Evolutionary conservation across 2,113 vertebrate species (phyloP), one percentile per base, ranked within the genome.

Genomic region (Sorex fumeus): DNA sequence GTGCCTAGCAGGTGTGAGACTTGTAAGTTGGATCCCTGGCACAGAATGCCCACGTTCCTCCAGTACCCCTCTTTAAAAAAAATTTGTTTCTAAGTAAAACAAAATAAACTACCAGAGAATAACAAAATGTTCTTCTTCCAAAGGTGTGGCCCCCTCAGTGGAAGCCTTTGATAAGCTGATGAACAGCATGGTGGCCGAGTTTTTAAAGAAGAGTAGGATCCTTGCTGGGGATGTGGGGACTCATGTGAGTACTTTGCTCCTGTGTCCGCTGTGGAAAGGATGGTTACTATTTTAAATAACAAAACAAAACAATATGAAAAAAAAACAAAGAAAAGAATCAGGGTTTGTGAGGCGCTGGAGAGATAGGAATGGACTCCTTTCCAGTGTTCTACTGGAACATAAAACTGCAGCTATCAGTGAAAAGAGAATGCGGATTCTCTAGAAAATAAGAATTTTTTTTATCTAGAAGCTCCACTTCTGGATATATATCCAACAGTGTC

Each of bases 161-260:
- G 98, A 99, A 97, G 99, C 98, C 86, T 99, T 99, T 92, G 99
- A 99, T 64, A 95, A 97, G 90, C 95, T 99, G 90, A 93, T 99
- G 96, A 98, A 96, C 67, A 98, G 98, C 67, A 97, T 98, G 1
- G 98, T 99, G 95, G 98, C 98, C 2, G 98, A 99, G 84, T 99
- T 99, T 97, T 94, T 99, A 93, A 98, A 97, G 95, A 96, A 98
- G 96, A 99, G 99, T 97, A 97, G 95, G 89, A 97, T 97, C 93
- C 98, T 99, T 70, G 99, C 99, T 88, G 98, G 98, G 1, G 99
- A 99, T 0, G 99, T 99, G 96, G 98, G 99, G 94, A 98, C 98
- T 91, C 99, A 99, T n/a, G 99, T 99, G 97, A 98, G 99, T 98
- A 96, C 93, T 95, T 81, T 34, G 66, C 23, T 57, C 15, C 0